Evolutionary conservation across 2,888 invertebrate genomes (phyloP).

Genomic region (Melanchra persicariae): DNA sequence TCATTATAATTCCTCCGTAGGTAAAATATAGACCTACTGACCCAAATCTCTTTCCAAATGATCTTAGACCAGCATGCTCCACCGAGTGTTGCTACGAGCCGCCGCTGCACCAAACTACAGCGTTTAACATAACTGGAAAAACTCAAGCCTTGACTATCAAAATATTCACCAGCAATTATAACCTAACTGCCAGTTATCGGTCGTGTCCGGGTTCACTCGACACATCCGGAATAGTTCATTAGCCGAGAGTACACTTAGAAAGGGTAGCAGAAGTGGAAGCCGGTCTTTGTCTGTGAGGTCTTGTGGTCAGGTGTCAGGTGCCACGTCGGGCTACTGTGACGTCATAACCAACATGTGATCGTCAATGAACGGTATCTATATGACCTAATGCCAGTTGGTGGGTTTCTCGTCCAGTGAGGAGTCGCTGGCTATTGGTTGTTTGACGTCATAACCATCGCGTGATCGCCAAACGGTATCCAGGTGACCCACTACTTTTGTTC

Average conservation of each 20-base stretch:
- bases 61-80: not conserved
- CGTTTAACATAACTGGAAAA: conserved; percentile 40
- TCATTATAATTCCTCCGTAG: not conserved
- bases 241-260: conserved; percentile 29
- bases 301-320: not conserved
- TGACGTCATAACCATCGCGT: conserved; percentile 22
- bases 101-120: conserved; percentile 4
- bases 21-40: not conserved
- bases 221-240: conserved; percentile 56
- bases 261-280: conserved; percentile 5
- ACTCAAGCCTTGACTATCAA: conserved; percentile 34
- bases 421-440: not conserved
- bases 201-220: conserved; percentile 58
- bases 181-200: conserved; percentile 7
- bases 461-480: conserved; percentile 7
- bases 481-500: not conserved
- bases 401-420: not conserved
- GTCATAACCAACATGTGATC: conserved; percentile 23
- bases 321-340: not conserved
- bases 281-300: not conserved
- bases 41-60: not conserved
- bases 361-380: conserved; percentile 13
- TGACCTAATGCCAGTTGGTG: not conserved
- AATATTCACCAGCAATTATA: conserved; percentile 50
- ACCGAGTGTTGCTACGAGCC: too few species aligned